Evolutionary conservation across 2,888 invertebrate genomes (phyloP).

Genomic region (Stenodema calcarata): DNA sequence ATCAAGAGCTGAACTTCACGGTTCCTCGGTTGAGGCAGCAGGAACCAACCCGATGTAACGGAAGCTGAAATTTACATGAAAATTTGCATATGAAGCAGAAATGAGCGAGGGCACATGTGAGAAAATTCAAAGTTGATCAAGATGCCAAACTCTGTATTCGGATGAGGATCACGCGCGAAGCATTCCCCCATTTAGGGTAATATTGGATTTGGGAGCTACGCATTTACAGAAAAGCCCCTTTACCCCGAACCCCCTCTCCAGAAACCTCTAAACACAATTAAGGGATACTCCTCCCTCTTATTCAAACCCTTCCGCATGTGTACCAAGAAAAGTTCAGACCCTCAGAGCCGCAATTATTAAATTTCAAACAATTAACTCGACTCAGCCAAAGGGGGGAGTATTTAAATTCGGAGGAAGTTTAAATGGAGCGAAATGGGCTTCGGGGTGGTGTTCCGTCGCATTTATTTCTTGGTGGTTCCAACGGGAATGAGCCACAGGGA

Average conservation of each 20-base stretch:
- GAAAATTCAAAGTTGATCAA: neutral
- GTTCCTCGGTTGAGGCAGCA: too few relatives aligned
- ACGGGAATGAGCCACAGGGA: neutral
- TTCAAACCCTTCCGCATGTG: neutral
- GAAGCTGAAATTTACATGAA: too few relatives aligned
- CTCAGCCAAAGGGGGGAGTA: neutral
- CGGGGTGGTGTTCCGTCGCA: neutral
- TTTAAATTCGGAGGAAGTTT: neutral
- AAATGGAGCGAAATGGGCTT: neutral
- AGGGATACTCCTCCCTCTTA: neutral
- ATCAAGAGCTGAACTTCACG: too few relatives aligned
- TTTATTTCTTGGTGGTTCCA: neutral
- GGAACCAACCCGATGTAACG: too few relatives aligned
- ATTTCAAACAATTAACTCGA: conserved; percentile 4
- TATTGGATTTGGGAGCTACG: neutral
- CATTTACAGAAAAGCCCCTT: too few relatives aligned
- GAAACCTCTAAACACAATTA: neutral
- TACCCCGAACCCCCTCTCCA: neutral
- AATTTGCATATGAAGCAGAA: too few relatives aligned
- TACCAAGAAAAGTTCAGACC: neutral
- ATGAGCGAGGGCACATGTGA: too few relatives aligned
- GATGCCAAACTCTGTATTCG: neutral
- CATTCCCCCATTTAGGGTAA: conserved; percentile 3
- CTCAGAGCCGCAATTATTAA: neutral
- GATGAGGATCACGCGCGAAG: conserved; percentile 18